These are phyloP conservation scores for Sphenopsis melanotis DNA, from an alignment of 2,797 vertebrate species.

Conservation along the genomic window DNA sequence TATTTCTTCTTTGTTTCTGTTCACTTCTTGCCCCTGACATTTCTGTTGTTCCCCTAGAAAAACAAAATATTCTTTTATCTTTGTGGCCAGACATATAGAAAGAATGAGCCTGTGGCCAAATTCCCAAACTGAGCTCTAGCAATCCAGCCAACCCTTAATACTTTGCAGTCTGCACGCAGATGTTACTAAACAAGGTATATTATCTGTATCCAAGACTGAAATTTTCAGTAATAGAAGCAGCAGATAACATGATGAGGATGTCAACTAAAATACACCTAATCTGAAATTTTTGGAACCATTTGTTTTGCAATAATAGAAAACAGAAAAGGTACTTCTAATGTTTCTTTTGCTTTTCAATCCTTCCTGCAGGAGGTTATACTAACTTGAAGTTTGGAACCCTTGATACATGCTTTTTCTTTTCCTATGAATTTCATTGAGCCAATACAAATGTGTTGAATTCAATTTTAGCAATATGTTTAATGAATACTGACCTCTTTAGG, in stretches of 20 bases:
- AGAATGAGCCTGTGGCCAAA: constrained; percentile 16
- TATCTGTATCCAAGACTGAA: neutral
- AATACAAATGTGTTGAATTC: neutral
- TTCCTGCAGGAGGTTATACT: neutral
- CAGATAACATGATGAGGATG: neutral
- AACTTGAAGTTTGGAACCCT: neutral
- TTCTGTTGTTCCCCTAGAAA: neutral
- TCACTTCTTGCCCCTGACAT: neutral
- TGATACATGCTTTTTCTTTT: neutral
- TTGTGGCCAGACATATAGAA: constrained; percentile 1
- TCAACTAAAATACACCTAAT: neutral
- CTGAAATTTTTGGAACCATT: neutral
- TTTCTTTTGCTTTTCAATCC: neutral
- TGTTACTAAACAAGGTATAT: neutral
- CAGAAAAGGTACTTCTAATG: neutral
- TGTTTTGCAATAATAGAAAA: neutral
- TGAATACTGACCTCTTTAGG: neutral
- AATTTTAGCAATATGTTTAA: neutral
- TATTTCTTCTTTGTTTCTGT: neutral
- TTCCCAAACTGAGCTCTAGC: neutral
- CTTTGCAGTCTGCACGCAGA: neutral
- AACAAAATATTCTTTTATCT: constrained; percentile 23
- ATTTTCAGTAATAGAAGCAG: neutral
- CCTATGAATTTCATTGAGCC: neutral
- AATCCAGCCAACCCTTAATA: neutral